Evolutionary conservation across 2,113 vertebrate genomes (phyloP), one percentile per base, ranked within the genome.

Genomic region (Myotis yumanensis): DNA sequence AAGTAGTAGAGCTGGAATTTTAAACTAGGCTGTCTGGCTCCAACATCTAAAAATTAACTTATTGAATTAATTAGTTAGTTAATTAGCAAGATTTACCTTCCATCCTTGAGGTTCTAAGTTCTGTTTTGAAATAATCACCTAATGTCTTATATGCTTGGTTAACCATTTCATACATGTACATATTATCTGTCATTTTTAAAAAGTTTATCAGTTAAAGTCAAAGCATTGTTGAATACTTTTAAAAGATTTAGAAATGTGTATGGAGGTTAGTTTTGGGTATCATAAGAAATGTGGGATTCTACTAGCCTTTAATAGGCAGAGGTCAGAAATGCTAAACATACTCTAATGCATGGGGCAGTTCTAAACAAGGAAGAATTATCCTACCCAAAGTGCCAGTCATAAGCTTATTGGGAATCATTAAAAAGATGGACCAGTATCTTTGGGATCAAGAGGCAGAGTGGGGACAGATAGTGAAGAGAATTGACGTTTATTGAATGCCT

Each of bases 51-150:
- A 37, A 94, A 57, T 83, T 81, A 28, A 32, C n/a, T 62, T 84
- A 37, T 32, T 40, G 15, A 69, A 25, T 88, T 88, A 51, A 72
- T 81, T 68, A 83, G 48, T 83, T 64, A 43, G 48, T 83, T 64
- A 43, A 75, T 93, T 88, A 73, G 32, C 71, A 73, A 91, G 51
- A n/a, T 14, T 35, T 88, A 46, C 8, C 23, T 52, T 73, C 64
- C 23, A 80, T 22, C 18, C 28, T 88, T 85, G 35, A 75, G 59
- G 80, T 40, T 75, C 37, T 87, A 88, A 69, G 43, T 5, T 85
- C 57, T 84, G 6, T 77, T 96, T 88, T 88, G 37, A 86, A 94
- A 76, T 92, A 86, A 94, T 92, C 11, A 71, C 43, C 15, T 82
- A 11, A 25, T 90, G 11, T 86, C 81, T 89, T 85, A 22, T 64